phyloP scores from a whole-genome alignment of 2,888 invertebrate genomes.

The Terebella lapidaria region DNA sequence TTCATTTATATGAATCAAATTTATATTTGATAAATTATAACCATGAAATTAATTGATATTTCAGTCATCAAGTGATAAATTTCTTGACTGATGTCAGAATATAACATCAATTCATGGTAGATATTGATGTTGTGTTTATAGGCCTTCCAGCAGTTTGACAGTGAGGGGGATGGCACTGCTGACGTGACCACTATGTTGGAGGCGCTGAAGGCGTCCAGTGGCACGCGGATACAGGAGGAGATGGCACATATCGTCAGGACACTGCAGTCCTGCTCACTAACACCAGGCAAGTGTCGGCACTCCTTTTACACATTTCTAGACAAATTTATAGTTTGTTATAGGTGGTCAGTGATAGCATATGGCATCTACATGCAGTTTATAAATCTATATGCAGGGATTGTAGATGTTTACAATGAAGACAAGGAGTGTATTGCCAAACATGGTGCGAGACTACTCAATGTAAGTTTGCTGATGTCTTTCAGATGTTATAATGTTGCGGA shows the following conservation, averaged over 20 bases:
- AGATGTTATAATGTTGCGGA: no score
- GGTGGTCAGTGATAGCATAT: neutral
- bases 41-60: no score
- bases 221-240: conserved; percentile 39
- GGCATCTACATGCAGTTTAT: neutral
- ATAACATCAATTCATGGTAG: neutral
- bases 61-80: neutral
- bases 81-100: neutral
- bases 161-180: conserved; percentile 47
- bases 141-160: conserved; percentile 39
- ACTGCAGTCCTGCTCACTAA: conserved; percentile 47
- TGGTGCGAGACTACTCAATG: conserved; percentile 44
- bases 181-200: conserved; percentile 44
- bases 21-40: neutral
- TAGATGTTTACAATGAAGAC: conserved; percentile 48
- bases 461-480: no score
- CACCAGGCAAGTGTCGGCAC: conserved; percentile 38
- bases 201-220: conserved; percentile 35
- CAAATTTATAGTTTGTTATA: no score
- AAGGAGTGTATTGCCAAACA: conserved; percentile 41
- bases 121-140: conserved; percentile 1
- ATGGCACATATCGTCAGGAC: conserved; percentile 43
- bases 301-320: neutral
- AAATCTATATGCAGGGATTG: conserved; percentile 37
- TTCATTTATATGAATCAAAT: neutral